A percentile compares a stretch with the other conserved stretches of the same genome.
Conservation (phyloP, 2,888 invertebrate genomes). For the Heliconius sara region DNA sequence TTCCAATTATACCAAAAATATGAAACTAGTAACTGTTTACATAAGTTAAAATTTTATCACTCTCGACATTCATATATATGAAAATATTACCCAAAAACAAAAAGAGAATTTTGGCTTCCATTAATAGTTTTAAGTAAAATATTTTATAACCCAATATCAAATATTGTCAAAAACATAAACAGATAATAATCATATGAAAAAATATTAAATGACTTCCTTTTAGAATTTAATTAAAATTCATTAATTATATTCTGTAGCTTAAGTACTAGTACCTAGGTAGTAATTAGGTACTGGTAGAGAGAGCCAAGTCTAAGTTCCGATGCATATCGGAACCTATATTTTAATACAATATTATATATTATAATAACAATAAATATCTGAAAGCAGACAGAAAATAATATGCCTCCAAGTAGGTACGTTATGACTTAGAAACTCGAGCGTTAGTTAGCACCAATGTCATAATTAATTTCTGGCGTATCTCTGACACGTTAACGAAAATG, state of each 20-base stretch:
- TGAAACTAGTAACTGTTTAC: background rate
- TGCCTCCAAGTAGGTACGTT: slow-evolving; percentile 26
- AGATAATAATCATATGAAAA: too few species aligned
- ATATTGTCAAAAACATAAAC: too few species aligned
- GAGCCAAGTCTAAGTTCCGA: too few species aligned
- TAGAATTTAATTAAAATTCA: background rate
- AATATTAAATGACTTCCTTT: background rate
- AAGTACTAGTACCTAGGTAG: background rate
- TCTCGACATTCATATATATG: background rate
- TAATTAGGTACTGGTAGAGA: too few species aligned
- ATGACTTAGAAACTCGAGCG: slow-evolving; percentile 42
- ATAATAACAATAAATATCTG: background rate
- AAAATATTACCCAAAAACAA: background rate
- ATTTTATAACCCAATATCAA: too few species aligned
- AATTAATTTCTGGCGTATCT: slow-evolving; percentile 46
- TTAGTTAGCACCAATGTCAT: slow-evolving; percentile 47
- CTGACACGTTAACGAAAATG: slow-evolving; percentile 46
- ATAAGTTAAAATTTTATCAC: background rate
- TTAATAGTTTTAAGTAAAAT: background rate
- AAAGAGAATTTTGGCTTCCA: background rate
- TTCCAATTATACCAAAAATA: slow-evolving; percentile 19
- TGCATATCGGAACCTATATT: too few species aligned
- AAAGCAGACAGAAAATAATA: background rate
- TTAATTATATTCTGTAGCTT: background rate
- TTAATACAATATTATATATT: background rate